Conservation (phyloP, 2,888 invertebrate genomes). For the Psylliodes chrysocephalus region DNA sequence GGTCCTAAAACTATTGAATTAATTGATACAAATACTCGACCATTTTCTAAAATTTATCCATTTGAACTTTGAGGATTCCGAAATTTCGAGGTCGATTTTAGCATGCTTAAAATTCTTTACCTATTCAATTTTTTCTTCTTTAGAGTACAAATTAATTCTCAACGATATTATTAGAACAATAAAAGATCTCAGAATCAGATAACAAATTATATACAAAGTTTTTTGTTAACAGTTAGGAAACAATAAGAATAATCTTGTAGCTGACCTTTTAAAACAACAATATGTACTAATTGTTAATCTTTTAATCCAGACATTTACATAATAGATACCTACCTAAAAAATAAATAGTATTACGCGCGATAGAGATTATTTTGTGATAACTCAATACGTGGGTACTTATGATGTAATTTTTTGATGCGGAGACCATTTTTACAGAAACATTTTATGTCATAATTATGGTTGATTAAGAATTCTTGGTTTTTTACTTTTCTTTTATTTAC, state of each 20-base stretch:
- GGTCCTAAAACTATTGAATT: too few species aligned
- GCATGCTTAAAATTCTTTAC: not conserved
- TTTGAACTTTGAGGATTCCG: not conserved
- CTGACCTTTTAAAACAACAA: constrained; percentile 17
- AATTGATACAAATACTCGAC: too few species aligned
- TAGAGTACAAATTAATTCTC: constrained; percentile 1
- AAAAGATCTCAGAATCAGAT: constrained; percentile 5
- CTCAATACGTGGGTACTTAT: not conserved
- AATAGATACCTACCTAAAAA: constrained; percentile 9
- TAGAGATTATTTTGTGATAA: not conserved
- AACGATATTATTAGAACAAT: constrained; percentile 4
- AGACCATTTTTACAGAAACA: too few species aligned
- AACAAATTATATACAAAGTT: constrained; percentile 12
- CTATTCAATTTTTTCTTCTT: not conserved
- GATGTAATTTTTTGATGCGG: not conserved
- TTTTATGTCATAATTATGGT: too few species aligned
- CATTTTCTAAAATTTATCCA: too few species aligned
- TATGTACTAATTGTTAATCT: constrained; percentile 10
- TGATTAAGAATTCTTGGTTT: too few species aligned
- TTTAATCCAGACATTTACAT: constrained; percentile 5
- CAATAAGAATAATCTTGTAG: constrained; percentile 10
- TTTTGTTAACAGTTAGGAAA: constrained; percentile 18
- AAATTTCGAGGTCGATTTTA: constrained; percentile 6
- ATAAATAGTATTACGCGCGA: not conserved
- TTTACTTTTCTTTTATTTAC: too few species aligned